Conservation (phyloP, 2,113 vertebrate species). For the Eurystomus gularis region DNA sequence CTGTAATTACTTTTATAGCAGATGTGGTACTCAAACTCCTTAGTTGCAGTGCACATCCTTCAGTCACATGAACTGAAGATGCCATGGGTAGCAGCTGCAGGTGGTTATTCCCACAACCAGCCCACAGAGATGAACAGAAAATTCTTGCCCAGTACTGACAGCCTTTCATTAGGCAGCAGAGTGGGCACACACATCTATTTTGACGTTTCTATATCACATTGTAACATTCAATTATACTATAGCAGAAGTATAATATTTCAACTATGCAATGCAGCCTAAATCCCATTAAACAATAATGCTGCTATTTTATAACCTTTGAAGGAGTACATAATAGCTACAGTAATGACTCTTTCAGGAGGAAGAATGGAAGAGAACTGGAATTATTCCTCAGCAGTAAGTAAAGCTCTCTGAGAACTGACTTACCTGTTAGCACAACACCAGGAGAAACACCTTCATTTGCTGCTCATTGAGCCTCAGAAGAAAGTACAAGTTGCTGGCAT, state of each 20-base stretch:
- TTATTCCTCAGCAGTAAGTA: neutral
- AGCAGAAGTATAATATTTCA: neutral
- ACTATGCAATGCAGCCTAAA: accelerated
- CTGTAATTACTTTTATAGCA: neutral
- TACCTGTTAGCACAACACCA: accelerated
- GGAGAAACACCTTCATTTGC: accelerated
- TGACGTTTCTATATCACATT: accelerated
- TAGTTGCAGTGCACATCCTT: accelerated
- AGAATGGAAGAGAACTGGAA: neutral
- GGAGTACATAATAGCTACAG: neutral
- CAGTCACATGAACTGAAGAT: accelerated
- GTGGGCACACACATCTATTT: neutral
- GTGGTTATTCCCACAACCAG: neutral
- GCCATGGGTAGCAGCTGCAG: neutral
- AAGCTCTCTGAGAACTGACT: neutral
- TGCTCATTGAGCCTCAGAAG: accelerated
- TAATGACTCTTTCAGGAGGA: neutral
- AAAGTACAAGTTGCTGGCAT: accelerated
- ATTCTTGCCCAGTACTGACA: accelerated
- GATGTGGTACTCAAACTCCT: accelerated
- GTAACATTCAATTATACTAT: accelerated
- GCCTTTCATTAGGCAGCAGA: accelerated
- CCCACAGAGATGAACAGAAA: neutral
- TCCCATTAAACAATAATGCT: neutral
- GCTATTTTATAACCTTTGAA: accelerated